Base-by-base conservation (phyloP, 23 tunicate genomes). In the Botrylloides violaceus region DNA sequence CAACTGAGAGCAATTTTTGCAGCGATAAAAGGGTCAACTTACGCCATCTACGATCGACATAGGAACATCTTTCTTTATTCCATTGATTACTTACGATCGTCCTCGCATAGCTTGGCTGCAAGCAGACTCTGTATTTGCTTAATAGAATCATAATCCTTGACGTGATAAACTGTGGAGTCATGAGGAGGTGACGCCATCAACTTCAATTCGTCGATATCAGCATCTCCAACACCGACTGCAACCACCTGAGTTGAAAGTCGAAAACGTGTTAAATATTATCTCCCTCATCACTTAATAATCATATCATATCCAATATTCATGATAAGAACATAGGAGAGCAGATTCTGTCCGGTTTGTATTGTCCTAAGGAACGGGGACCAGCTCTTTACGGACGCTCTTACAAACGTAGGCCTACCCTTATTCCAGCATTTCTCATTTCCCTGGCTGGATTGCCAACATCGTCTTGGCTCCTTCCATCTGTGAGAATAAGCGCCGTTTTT, bases 401-500 rank as follows among this genome's bases (percentile, higher is more conserved):
- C n/a, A n/a, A n/a, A n/a, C n/a, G n/a, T n/a, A n/a, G n/a, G 27
- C 58, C 3, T 56, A 88, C 97, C 79, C 81, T 90, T 2, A 90
- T 79, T 21, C 97, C 97, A 66, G 97, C 97, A 49, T 90, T 88
- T 47, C 97, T 75, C 59, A 90, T 65, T 61, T 90, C 85, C 31
- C 86, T 35, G 1, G 98, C 98, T 18, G 98, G 98, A 50, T 84
- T 84, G 21, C 88, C 98, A 49, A 92, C 98, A 35, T 50, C 77
- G 64, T 92, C 98, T 35, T 92, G 98, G 65, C 94, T 85, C 66
- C 94, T 81, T 22, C 98, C 98, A 68, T 93, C 98, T n/a, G 98
- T 93, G 7, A 93, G 64, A 15, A 93, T 64, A 39, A 93, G 30
- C 12, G 93, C 93, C 4, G 71, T 85, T 66, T 93, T 93, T 63